Conservation (phyloP, 2,113 vertebrate species). For the Gorsachius goisagi region DNA sequence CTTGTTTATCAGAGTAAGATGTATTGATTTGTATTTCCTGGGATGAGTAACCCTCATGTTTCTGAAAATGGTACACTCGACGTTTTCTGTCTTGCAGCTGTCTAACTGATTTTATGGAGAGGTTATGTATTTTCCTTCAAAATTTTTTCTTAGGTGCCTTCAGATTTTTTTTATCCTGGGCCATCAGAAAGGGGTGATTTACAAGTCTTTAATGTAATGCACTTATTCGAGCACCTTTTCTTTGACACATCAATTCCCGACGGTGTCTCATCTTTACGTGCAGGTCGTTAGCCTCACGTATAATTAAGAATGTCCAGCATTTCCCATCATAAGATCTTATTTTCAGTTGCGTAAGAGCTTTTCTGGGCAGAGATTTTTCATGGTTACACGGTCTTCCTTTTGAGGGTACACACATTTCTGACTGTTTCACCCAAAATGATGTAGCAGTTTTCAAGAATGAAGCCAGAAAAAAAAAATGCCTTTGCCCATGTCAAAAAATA, state of each 20-base stretch:
- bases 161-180: background rate
- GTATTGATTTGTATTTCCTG: constrained; percentile 16
- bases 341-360: background rate
- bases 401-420: background rate
- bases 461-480: background rate
- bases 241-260: background rate
- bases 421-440: background rate
- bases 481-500: background rate
- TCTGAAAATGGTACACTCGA: background rate
- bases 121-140: background rate
- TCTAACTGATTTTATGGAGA: background rate
- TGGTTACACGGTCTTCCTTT: background rate
- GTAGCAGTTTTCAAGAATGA: background rate
- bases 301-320: background rate
- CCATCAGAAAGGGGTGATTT: background rate
- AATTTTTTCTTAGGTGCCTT: background rate
- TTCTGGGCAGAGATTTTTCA: constrained; percentile 5
- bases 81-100: background rate
- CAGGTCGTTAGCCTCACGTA: background rate
- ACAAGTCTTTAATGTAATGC: background rate
- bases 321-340: background rate
- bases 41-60: background rate
- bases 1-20: background rate
- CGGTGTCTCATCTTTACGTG: background rate
- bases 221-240: background rate